Percentiles rank a stretch among this genome's conserved stretches.
Conservation (phyloP, 2,113 vertebrate genomes). For the Coryphaenoides rupestris region DNA sequence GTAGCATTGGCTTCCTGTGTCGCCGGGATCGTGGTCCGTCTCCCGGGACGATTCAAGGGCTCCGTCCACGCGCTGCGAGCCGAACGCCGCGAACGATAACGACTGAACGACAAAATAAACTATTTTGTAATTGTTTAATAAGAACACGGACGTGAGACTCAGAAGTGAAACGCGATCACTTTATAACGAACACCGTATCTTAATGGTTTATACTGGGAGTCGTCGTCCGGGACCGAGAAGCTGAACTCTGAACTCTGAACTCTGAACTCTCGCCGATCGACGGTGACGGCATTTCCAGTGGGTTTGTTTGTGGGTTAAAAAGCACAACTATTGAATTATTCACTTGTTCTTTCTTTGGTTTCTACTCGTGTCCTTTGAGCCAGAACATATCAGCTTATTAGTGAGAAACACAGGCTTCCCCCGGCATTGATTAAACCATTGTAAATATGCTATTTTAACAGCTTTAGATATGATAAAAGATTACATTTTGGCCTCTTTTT, state of each 20-base stretch:
- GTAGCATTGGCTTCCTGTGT: conserved; percentile 62
- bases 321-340: conserved; percentile 69
- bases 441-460: conserved; percentile 73
- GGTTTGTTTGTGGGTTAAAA: conserved; percentile 72
- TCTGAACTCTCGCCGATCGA: conserved; percentile 47
- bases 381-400: conserved; percentile 64
- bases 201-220: conserved; percentile 71
- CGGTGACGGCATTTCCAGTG: conserved; percentile 64
- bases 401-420: conserved; percentile 53
- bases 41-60: conserved; percentile 73
- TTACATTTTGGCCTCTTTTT: conserved; percentile 35
- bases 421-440: conserved; percentile 60
- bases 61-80: conserved; percentile 55
- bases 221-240: conserved; percentile 49
- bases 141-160: conserved; percentile 32
- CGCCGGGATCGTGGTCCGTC: conserved; percentile 49
- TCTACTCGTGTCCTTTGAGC: conserved; percentile 51
- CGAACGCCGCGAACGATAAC: conserved; percentile 28
- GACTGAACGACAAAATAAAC: conserved; percentile 29
- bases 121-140: conserved; percentile 53
- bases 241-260: conserved; percentile 64
- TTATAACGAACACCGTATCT: conserved; percentile 70
- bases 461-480: conserved; percentile 43
- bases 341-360: conserved; percentile 29
- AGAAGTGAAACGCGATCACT: conserved; percentile 53